Conservation (phyloP, 2,888 invertebrate species). For the Colletes collaris region DNA sequence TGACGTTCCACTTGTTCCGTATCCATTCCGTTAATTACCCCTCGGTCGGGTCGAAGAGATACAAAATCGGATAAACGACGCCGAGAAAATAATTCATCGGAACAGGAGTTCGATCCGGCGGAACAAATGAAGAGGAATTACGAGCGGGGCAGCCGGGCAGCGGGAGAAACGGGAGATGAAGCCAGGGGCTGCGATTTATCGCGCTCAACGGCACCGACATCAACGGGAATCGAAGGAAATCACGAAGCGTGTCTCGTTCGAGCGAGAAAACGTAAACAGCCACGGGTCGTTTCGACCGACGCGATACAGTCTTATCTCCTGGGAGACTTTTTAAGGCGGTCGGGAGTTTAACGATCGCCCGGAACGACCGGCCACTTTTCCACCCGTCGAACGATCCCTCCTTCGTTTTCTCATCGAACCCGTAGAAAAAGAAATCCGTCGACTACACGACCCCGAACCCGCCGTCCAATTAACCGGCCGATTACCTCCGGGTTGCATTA, state of each 20-base stretch:
- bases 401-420: not conserved
- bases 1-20: too few species aligned
- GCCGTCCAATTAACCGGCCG: slow-evolving; percentile 56
- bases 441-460: slow-evolving; percentile 18
- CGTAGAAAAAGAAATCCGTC: slow-evolving; percentile 54
- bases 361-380: slow-evolving; percentile 48
- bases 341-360: slow-evolving; percentile 54
- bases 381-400: slow-evolving; percentile 30
- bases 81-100: slow-evolving; percentile 9
- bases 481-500: slow-evolving; percentile 46
- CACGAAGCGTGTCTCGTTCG: slow-evolving; percentile 14
- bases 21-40: too few species aligned
- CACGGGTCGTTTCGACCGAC: not conserved
- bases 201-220: slow-evolving; percentile 10
- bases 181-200: slow-evolving; percentile 16
- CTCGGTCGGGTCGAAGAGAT: too few species aligned
- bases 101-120: slow-evolving; percentile 1
- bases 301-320: slow-evolving; percentile 56
- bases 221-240: slow-evolving; percentile 18
- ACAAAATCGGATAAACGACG: not conserved
- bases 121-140: slow-evolving; percentile 29
- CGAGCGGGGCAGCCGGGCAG: not conserved
- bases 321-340: slow-evolving; percentile 54
- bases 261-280: slow-evolving; percentile 13
- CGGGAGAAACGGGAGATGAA: too few species aligned